phyloP scores from a whole-genome alignment of 1,140 invertebrate species.

The Heterodera carotae region DNA sequence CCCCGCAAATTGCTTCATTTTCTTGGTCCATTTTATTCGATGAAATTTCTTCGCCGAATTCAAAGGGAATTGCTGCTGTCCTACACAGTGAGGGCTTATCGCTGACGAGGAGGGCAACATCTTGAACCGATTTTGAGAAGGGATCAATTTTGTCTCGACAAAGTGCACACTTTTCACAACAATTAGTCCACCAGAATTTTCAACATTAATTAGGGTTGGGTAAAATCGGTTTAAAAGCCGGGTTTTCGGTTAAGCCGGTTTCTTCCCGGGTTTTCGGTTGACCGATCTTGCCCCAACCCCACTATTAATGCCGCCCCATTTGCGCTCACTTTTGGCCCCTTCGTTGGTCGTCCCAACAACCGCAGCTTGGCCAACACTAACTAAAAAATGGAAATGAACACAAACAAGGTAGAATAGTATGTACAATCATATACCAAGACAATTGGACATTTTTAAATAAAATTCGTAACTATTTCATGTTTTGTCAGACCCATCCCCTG shows the following conservation, averaged over 20 bases:
- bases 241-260: too few relatives aligned
- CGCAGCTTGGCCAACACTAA: slow-evolving; percentile 55
- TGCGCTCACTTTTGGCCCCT: slow-evolving; percentile 32
- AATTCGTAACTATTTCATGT: too few relatives aligned
- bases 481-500: too few relatives aligned
- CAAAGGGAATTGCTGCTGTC: slow-evolving; percentile 2
- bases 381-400: slow-evolving; percentile 44
- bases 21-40: slow-evolving; percentile 2
- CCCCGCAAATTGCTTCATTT: background rate
- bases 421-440: too few relatives aligned
- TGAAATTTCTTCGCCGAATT: slow-evolving; percentile 10
- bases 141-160: background rate
- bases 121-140: background rate
- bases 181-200: too few relatives aligned
- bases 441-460: too few relatives aligned
- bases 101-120: slow-evolving; percentile 3
- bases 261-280: background rate
- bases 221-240: slow-evolving; percentile 18
- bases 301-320: too few relatives aligned
- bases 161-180: too few relatives aligned
- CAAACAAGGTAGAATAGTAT: too few relatives aligned
- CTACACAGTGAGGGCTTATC: slow-evolving; percentile 10
- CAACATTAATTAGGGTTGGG: background rate
- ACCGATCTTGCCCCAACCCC: too few relatives aligned
- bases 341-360: slow-evolving; percentile 29